Base-by-base conservation (phyloP, 2,113 vertebrate species). In the Stegastes partitus region DNA sequence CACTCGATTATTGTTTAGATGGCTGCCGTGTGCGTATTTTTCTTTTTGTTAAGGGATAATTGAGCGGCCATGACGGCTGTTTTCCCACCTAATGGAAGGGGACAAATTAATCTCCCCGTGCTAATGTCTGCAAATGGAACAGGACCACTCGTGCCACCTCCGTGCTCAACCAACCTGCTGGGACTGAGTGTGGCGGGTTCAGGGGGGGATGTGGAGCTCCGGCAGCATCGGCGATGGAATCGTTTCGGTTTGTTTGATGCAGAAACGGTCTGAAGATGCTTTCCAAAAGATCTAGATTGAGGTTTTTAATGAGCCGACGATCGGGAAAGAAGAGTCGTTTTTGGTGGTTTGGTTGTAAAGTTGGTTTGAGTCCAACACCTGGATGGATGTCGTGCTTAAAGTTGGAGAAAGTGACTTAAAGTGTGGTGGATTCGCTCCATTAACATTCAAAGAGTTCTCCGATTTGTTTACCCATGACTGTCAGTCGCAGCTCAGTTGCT, bases 111-210 rank as follows among this genome's bases (percentile, higher is more conserved):
- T 94, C 90, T 91, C 85, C 89, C 90, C 50, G 83, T 90, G 84
- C 87, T 94, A 93, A 94, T 93, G 90, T 90, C 87, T 89, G 90
- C 87, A 93, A 94, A 94, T 94, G 89, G 87, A 93, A 89, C 79
- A 87, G 87, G 79, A 85, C 86, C 83, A 82, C 76, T 87, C 72
- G 76, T 77, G 77, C 91, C 77, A 76, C 69, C 74, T 68, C 83
- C 64, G 10, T 63, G 68, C 54, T 70, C 82, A 31, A 44, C 51
- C 76, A 57, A n/a, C 67, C 70, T 37, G 64, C 53, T 54, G 65
- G 10, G 63, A 14, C 5, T 14, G 68, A 34, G 63, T 22, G 47
- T 64, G 57, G 18, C 58, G 19, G 39, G 16, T 16, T 16, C 31
- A 15, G 28, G 54, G 57, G 39, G 53, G 6, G 42, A 54, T 42